Conservation (phyloP, 2,888 invertebrate genomes). For the Noctua janthe region DNA sequence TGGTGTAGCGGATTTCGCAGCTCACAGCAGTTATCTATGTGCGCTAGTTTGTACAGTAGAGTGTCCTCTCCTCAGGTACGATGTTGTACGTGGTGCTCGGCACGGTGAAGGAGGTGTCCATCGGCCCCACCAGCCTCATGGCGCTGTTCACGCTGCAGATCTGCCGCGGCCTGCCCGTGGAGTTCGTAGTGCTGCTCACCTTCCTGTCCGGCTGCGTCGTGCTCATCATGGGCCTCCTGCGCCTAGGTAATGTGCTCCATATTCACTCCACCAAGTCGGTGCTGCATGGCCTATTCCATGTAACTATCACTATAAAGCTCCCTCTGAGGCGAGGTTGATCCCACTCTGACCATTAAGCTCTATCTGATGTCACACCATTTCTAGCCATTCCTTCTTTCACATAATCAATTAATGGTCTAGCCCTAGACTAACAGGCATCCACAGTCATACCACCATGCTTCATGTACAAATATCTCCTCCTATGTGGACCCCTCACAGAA, state of each 20-base stretch:
- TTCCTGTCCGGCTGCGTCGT: constrained; percentile 95
- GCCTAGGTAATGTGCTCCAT: constrained; percentile 91
- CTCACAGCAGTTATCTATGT: background rate
- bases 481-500: background rate
- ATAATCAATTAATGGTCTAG: background rate
- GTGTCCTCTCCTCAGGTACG: constrained; percentile 88
- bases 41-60: background rate
- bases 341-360: background rate
- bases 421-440: background rate
- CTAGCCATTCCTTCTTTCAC: background rate
- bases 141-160: constrained; percentile 95
- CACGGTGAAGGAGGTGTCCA: constrained; percentile 96
- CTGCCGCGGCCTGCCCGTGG: constrained; percentile 92
- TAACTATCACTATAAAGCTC: background rate
- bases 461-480: background rate
- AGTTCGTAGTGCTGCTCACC: constrained; percentile 94
- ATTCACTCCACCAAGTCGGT: background rate
- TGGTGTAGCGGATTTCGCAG: background rate
- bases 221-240: constrained; percentile 94
- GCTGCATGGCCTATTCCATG: background rate
- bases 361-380: background rate
- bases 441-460: background rate
- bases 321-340: background rate
- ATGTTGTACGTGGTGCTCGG: constrained; percentile 97
- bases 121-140: constrained; percentile 98